A percentile compares a stretch with the other conserved stretches of the same genome.
Evolutionary conservation across 2,797 vertebrate species (phyloP).

Genomic region (Ctenopoma kingsleyae): DNA sequence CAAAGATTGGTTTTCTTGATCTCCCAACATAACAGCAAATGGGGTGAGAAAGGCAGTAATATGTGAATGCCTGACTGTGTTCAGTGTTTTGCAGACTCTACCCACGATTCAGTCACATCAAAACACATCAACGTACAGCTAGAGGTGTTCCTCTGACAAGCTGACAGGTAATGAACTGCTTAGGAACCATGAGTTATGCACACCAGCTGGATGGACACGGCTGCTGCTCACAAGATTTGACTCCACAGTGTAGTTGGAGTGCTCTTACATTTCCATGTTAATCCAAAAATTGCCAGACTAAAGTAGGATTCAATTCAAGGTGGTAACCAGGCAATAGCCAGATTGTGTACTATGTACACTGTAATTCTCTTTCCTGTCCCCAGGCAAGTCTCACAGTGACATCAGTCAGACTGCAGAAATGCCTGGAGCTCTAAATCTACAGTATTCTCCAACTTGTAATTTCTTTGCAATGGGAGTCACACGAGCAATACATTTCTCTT

Average conservation of each 20-base stretch:
- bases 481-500: constrained; percentile 49
- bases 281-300: background rate
- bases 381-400: constrained; percentile 46
- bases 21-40: constrained; percentile 26
- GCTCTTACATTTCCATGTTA: background rate
- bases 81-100: constrained; percentile 39
- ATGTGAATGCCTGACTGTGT: constrained; percentile 36
- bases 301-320: constrained; percentile 2
- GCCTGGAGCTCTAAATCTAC: constrained; percentile 40
- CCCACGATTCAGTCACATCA: constrained; percentile 36
- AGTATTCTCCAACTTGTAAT: constrained; percentile 54
- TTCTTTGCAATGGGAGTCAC: constrained; percentile 54
- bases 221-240: background rate
- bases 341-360: constrained; percentile 9
- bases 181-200: constrained; percentile 19
- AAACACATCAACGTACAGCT: constrained; percentile 29
- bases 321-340: background rate
- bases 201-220: constrained; percentile 26
- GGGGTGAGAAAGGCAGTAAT: constrained; percentile 28
- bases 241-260: background rate
- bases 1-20: constrained; percentile 37
- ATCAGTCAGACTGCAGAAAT: constrained; percentile 56
- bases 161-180: constrained; percentile 52
- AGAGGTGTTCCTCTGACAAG: constrained; percentile 30
- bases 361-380: constrained; percentile 28